Conservation (phyloP, 1,140 invertebrate species). For the Solenopsis invicta region DNA sequence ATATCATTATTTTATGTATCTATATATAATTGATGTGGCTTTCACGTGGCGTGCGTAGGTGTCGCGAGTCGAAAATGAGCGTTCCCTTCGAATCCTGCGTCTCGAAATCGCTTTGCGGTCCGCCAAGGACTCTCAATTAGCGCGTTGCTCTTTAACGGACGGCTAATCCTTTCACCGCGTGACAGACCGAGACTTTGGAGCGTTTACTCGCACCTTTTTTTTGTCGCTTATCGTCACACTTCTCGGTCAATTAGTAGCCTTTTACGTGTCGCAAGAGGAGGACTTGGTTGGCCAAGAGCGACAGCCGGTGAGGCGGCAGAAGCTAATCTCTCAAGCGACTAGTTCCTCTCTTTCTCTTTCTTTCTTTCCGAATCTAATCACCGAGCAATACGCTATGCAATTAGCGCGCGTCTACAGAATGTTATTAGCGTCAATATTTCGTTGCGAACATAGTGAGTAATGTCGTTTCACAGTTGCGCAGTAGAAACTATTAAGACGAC, state of each 20-base stretch:
- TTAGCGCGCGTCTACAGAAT: constrained; percentile 32
- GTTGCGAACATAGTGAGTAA: constrained; percentile 28
- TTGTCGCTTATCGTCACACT: constrained; percentile 44
- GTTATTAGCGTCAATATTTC: constrained; percentile 44
- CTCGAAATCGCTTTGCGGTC: constrained; percentile 40
- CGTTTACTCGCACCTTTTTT: constrained; percentile 18
- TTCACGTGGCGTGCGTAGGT: constrained; percentile 14
- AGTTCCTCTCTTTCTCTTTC: neutral
- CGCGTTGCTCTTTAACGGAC: constrained; percentile 34
- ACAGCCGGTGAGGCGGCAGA: constrained; percentile 21
- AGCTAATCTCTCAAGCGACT: constrained; percentile 28
- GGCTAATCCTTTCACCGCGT: constrained; percentile 52
- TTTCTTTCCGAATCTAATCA: neutral
- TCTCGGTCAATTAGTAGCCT: constrained; percentile 50
- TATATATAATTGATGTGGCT: neutral
- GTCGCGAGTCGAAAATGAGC: constrained; percentile 24
- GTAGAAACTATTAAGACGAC: constrained; percentile 3
- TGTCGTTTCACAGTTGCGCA: constrained; percentile 19
- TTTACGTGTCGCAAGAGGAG: constrained; percentile 45
- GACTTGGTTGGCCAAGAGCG: constrained; percentile 39
- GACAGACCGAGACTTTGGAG: constrained; percentile 39
- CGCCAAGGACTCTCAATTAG: constrained; percentile 47
- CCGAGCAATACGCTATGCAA: constrained; percentile 8
- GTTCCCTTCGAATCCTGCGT: neutral
- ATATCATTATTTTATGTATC: neutral